These are phyloP conservation scores for Fistularia tabacaria DNA, from an alignment of 2,797 vertebrate genomes.

Conservation along the genomic window DNA sequence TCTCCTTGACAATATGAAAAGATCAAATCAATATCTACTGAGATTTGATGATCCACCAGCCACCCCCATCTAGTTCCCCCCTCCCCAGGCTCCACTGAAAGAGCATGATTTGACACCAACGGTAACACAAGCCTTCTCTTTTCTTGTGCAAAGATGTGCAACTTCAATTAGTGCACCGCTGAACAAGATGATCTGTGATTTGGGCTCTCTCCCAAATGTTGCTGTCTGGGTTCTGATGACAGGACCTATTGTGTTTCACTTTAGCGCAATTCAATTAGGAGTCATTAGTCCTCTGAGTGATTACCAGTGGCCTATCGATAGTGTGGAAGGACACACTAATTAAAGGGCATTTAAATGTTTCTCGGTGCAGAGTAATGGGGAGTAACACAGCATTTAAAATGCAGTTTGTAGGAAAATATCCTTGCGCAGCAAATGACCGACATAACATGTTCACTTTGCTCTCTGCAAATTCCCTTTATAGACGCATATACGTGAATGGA, in stretches of 20 bases:
- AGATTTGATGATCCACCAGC: constrained; percentile 71
- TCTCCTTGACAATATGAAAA: constrained; percentile 76
- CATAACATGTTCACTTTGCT: constrained; percentile 76
- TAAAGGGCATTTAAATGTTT: constrained; percentile 82
- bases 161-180: constrained; percentile 52
- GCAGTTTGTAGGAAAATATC: constrained; percentile 76
- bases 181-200: constrained; percentile 49
- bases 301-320: constrained; percentile 78
- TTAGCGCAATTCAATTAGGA: constrained; percentile 80
- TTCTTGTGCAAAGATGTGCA: constrained; percentile 52
- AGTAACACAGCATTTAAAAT: constrained; percentile 78
- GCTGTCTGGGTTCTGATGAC: constrained; percentile 67
- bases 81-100: constrained; percentile 53
- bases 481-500: constrained; percentile 71
- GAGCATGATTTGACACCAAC: constrained; percentile 58
- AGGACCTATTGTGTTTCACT: constrained; percentile 70
- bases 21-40: constrained; percentile 76
- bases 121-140: constrained; percentile 33
- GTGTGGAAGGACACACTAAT: constrained; percentile 78
- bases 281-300: constrained; percentile 79
- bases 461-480: constrained; percentile 78
- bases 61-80: constrained; percentile 32
- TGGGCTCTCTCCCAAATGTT: constrained; percentile 60
- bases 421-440: constrained; percentile 74
- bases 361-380: constrained; percentile 71